phyloP scores from a whole-genome alignment of 2,113 vertebrate genomes.

The Burhinus oedicnemus region DNA sequence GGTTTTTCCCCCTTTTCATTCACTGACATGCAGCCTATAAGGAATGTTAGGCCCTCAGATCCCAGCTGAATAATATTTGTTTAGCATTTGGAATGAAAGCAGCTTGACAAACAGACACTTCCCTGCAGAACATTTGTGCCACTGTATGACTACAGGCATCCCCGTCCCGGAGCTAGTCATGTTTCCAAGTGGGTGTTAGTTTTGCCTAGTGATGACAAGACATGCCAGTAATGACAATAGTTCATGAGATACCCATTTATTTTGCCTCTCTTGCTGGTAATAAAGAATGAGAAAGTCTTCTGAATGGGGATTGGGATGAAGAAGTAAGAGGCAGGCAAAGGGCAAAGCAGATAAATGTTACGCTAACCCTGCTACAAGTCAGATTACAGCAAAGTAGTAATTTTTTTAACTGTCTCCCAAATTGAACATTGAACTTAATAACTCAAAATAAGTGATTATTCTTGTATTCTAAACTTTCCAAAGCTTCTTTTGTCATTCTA shows the following conservation, averaged over 20 bases:
- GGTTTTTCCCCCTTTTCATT: not conserved
- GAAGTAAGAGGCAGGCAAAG: not conserved
- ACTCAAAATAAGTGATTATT: not conserved
- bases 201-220: slow-evolving; percentile 4
- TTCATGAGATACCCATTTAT: not conserved
- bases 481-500: not conserved
- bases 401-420: not conserved
- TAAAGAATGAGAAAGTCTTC: not conserved
- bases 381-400: not conserved
- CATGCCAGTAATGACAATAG: not conserved
- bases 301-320: not conserved
- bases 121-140: not conserved
- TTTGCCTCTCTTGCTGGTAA: not conserved
- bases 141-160: not conserved
- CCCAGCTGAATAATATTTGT: slow-evolving; percentile 21
- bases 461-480: not conserved
- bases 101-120: not conserved
- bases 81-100: slow-evolving; percentile 46
- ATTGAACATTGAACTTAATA: not conserved
- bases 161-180: not conserved
- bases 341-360: not conserved
- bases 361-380: not conserved
- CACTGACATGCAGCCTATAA: not conserved
- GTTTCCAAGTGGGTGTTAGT: not conserved
- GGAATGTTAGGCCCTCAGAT: not conserved